These are phyloP conservation scores for Cantharis lateralis DNA, from an alignment of 2,888 invertebrate genomes.

Conservation along the genomic window DNA sequence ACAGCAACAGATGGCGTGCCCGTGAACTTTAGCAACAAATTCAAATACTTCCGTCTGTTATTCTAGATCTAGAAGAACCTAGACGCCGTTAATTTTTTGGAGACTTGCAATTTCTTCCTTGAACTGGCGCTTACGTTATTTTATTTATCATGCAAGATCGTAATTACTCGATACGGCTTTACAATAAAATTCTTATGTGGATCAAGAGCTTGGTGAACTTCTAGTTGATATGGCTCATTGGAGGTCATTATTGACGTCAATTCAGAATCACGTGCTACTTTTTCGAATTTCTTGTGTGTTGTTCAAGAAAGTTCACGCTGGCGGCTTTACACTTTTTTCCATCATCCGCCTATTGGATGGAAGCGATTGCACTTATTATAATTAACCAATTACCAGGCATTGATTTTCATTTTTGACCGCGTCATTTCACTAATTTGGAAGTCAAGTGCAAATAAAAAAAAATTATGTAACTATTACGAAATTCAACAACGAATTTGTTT, in stretches of 20 bases:
- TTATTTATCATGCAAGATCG: background rate
- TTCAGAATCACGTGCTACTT: constrained; percentile 64
- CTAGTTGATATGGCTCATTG: constrained; percentile 49
- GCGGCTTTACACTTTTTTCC: background rate
- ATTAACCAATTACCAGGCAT: background rate
- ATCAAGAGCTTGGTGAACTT: constrained; percentile 33
- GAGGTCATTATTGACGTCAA: constrained; percentile 78
- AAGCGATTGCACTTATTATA: background rate
- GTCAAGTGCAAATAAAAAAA: background rate
- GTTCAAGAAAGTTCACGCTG: constrained; percentile 37
- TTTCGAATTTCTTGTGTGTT: constrained; percentile 41
- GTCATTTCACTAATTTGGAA: background rate
- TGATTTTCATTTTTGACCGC: background rate
- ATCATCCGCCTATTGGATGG: background rate
- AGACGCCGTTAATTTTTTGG: background rate
- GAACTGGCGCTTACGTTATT: background rate
- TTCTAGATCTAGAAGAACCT: background rate
- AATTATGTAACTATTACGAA: background rate
- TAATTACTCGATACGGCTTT: background rate
- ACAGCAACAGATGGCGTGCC: background rate
- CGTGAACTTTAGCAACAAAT: background rate
- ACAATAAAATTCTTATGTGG: constrained; percentile 28
- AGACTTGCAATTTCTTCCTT: background rate
- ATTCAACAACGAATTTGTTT: background rate
- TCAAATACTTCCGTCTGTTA: background rate